These are phyloP conservation scores for Drosophila tripunctata DNA, from an alignment of 2,888 invertebrate species.

Conservation along the genomic window DNA sequence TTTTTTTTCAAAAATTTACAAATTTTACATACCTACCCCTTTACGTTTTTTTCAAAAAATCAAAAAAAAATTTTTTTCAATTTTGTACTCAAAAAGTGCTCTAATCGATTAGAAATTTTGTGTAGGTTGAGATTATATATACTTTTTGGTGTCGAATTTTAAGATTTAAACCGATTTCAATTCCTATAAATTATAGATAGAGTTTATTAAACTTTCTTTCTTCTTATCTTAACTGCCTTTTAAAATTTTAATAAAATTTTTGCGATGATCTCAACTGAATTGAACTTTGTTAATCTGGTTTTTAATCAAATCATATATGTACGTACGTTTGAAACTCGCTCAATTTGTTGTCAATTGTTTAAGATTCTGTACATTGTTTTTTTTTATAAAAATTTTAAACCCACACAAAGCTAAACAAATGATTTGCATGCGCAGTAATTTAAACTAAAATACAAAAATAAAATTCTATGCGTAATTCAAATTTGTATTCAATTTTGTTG, in stretches of 20 bases:
- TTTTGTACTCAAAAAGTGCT: too few relatives aligned
- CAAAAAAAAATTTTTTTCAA: too few relatives aligned
- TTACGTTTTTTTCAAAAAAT: too few relatives aligned
- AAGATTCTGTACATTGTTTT: constrained; percentile 2
- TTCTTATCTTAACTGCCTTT: background rate
- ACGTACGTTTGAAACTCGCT: background rate
- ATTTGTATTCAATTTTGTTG: too few relatives aligned
- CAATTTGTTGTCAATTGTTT: constrained; percentile 8
- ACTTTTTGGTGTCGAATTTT: too few relatives aligned
- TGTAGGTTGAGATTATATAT: too few relatives aligned
- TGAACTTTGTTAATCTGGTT: constrained; percentile 8
- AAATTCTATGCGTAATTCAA: constrained; percentile 1
- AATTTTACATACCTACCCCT: too few relatives aligned
- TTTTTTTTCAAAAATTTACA: too few relatives aligned
- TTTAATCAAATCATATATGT: background rate
- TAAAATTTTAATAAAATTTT: background rate
- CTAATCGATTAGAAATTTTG: too few relatives aligned
- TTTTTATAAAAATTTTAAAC: constrained; percentile 1
- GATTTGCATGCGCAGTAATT: constrained; percentile 14
- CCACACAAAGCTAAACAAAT: constrained; percentile 45
- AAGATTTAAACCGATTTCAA: too few relatives aligned
- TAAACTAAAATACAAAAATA: background rate
- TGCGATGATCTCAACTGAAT: background rate
- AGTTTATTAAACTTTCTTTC: background rate
- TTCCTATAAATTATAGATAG: too few relatives aligned